Conservation (phyloP, 1,140 invertebrate species). For the Diplogasteroides magnus region DNA sequence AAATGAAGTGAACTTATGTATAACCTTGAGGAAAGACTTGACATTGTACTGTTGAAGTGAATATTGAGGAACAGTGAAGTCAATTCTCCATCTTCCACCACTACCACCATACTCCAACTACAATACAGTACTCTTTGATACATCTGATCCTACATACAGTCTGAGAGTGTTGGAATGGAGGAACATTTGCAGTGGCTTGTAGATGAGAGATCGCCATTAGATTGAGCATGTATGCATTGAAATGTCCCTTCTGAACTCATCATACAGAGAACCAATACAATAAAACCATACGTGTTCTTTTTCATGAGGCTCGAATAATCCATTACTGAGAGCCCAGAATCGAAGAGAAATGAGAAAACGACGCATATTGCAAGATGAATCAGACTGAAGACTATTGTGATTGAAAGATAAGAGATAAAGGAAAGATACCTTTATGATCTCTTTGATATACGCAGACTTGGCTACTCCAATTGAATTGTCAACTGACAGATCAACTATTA, state of each 20-base stretch:
- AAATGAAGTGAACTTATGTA: background rate
- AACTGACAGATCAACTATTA: constrained; percentile 22
- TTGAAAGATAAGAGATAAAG: too few species aligned
- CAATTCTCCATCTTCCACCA: background rate
- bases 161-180: constrained; percentile 1
- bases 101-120: background rate
- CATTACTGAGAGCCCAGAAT: constrained; percentile 28
- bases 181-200: constrained; percentile 3
- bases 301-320: constrained; percentile 17
- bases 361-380: constrained; percentile 1
- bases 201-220: constrained; percentile 17
- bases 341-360: constrained; percentile 15
- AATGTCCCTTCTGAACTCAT: constrained; percentile 22
- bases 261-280: background rate
- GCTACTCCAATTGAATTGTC: constrained; percentile 17
- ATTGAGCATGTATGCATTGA: constrained; percentile 33
- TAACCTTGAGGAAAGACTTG: too few species aligned
- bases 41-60: background rate
- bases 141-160: too few species aligned
- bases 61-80: background rate
- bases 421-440: background rate
- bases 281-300: constrained; percentile 6
- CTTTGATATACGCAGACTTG: constrained; percentile 14
- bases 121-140: too few species aligned
- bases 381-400: background rate